Conservation (phyloP, 2,888 invertebrate genomes). For the Platycheirus albimanus region DNA sequence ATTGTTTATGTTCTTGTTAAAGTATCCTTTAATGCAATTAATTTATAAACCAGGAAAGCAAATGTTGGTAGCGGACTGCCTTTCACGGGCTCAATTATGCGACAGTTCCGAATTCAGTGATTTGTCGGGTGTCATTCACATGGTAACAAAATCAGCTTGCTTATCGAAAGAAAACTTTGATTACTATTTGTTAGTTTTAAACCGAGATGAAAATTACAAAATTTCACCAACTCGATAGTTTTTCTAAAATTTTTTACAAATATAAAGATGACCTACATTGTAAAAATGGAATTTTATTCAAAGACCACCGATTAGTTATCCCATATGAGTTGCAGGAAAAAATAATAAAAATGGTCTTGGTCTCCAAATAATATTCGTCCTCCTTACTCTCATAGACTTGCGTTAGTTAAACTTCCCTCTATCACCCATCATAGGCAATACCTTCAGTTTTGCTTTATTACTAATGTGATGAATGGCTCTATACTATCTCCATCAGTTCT, state of each 20-base stretch:
- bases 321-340: too few relatives aligned
- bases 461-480: too few relatives aligned
- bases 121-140: background rate
- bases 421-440: too few relatives aligned
- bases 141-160: conserved; percentile 28
- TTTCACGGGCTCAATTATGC: conserved; percentile 12
- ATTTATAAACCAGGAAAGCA: conserved; percentile 32
- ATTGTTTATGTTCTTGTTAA: conserved; percentile 42
- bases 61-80: conserved; percentile 35
- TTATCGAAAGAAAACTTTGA: conserved; percentile 30
- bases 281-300: conserved; percentile 5
- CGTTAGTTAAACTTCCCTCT: too few relatives aligned
- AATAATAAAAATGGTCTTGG: background rate
- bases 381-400: too few relatives aligned
- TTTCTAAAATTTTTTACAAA: conserved; percentile 8
- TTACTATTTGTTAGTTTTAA: background rate
- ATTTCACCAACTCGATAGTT: conserved; percentile 12
- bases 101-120: conserved; percentile 3
- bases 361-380: too few relatives aligned
- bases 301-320: too few relatives aligned
- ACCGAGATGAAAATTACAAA: conserved; percentile 12
- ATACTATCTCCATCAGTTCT: too few relatives aligned
- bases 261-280: conserved; percentile 16
- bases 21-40: conserved; percentile 31
- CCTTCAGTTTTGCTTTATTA: too few relatives aligned